These are phyloP conservation scores for Laticauda laticaudata DNA, from an alignment of 2,113 vertebrate species.

Conservation along the genomic window DNA sequence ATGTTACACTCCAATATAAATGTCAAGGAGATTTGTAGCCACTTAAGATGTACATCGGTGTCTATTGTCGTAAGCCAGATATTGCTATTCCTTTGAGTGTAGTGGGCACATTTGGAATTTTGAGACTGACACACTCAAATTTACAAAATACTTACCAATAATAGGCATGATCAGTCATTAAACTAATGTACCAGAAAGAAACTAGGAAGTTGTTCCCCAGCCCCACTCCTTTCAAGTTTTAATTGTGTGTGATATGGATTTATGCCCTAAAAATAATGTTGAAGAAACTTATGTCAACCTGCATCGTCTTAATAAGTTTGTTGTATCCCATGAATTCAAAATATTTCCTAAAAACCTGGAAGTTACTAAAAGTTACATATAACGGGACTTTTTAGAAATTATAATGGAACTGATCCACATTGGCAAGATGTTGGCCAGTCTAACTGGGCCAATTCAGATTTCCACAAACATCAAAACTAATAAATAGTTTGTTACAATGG, in stretches of 20 bases:
- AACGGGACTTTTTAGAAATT: not conserved
- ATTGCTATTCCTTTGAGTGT: not conserved
- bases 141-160: not conserved
- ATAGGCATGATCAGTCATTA: not conserved
- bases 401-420: not conserved
- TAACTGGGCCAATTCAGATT: not conserved
- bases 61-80: not conserved
- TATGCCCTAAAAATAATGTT: not conserved
- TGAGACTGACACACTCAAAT: not conserved
- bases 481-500: not conserved
- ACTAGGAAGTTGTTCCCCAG: not conserved
- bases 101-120: not conserved
- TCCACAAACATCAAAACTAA: not conserved
- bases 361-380: not conserved
- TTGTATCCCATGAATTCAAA: not conserved
- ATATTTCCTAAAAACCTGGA: not conserved
- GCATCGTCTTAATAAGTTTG: not conserved
- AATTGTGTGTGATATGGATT: not conserved
- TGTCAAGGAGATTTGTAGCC: not conserved
- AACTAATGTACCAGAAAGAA: not conserved
- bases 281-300: too few relatives aligned
- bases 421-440: not conserved
- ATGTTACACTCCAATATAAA: not conserved
- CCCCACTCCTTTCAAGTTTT: not conserved
- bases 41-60: not conserved